Evolutionary conservation across 2,797 vertebrate species (phyloP).

Genomic region (Echeneis naucrates): DNA sequence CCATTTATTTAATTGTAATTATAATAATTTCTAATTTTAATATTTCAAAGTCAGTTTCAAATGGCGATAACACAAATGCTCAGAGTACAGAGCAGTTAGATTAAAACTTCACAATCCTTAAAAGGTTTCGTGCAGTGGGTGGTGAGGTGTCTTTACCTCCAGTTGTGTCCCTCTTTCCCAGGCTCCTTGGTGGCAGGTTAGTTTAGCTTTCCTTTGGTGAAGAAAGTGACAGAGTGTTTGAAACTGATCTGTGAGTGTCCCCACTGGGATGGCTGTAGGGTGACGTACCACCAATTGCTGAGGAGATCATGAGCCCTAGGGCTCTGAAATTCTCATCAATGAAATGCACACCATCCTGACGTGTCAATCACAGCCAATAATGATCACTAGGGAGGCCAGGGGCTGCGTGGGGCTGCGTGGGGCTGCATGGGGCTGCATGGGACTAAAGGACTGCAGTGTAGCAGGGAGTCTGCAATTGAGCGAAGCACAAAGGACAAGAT

Average conservation of each 20-base stretch:
- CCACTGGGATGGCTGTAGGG: constrained; percentile 75
- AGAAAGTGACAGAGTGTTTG: constrained; percentile 75
- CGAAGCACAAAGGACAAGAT: constrained; percentile 15
- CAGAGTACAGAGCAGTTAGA: background rate
- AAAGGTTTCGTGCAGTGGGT: constrained; percentile 10
- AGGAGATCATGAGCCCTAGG: constrained; percentile 78
- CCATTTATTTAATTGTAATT: background rate
- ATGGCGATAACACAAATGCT: background rate
- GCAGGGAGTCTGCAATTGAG: constrained; percentile 28
- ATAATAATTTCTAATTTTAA: too few relatives aligned
- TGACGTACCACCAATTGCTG: constrained; percentile 79
- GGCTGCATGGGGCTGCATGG: constrained; percentile 26
- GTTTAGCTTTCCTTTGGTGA: constrained; percentile 67
- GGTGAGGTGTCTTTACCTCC: constrained; percentile 52
- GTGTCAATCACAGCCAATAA: constrained; percentile 76
- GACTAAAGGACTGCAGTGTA: constrained; percentile 19
- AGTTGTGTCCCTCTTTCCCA: constrained; percentile 30
- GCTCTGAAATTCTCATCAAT: constrained; percentile 80
- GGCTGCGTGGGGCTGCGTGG: constrained; percentile 24
- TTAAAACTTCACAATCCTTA: background rate
- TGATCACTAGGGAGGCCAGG: constrained; percentile 56
- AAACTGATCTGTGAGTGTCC: constrained; percentile 76
- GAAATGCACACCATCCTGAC: constrained; percentile 82
- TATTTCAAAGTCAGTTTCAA: background rate
- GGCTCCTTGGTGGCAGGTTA: constrained; percentile 46